Evolutionary conservation across 2,113 vertebrate species (phyloP), one percentile per base, ranked within the genome.

Genomic region (Dolichotis patagonum): DNA sequence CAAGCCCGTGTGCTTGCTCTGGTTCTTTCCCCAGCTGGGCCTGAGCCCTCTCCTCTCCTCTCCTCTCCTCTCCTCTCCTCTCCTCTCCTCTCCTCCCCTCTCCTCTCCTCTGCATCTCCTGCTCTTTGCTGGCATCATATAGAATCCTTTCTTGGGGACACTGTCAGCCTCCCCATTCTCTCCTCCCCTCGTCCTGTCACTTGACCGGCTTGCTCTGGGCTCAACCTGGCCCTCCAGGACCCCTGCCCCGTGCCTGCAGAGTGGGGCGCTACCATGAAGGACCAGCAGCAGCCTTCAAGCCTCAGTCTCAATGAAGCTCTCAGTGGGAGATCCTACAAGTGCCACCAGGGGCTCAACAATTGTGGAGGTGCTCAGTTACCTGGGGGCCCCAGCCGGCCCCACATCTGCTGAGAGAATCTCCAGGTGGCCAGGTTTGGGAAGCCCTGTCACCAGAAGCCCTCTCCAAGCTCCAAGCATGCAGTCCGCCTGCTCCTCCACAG

Each of bases 1-100:
- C n/a, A n/a, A n/a, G n/a, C n/a, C n/a, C n/a, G 7, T 35, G 3
- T 19, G 30, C 2, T 0, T 6, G 14, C 0, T 0, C 17, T 12
- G 8, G 19, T 7, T 19, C 8, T 28, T 30, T 26, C 56, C 41
- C 71, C 2, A 0, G 2, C 35, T 12, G 19, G 71, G 71, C 38
- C 71, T 6, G 2, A 41, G 38, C 35, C 7, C 4, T 14, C 19
- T 19, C 35, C 28, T 35, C 2, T 20, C 38, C 46, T 49, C 46
- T 4, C 46, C 3, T 49, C 46, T 49, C 46, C 46, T 49, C 46
- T 49, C 46, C 46, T 49, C 46, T 9, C 46, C 46, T 49, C 46
- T 30, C 7, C 4, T 14, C 19, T 19, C 35, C 22, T 35, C 1
- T 20, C 38, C n/a, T n/a, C n/a, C n/a, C n/a, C n/a, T n/a, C n/a